A percentile compares a stretch with the other conserved stretches of the same genome.
Evolutionary conservation across 92 coral and sea anemone species (phyloP).

Genomic region (Ricordea florida): DNA sequence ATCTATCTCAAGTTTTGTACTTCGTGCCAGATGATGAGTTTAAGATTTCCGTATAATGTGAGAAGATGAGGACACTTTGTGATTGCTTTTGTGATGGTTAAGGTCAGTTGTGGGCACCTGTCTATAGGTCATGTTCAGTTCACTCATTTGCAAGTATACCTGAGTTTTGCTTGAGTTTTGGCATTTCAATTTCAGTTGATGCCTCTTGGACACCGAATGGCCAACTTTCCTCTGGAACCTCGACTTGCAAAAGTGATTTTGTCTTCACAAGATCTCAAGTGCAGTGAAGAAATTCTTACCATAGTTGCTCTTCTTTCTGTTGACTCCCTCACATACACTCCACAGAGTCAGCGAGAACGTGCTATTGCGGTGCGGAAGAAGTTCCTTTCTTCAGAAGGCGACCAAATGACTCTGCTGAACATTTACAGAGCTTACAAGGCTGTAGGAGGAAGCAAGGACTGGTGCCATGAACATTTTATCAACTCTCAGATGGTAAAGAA

Average conservation of each 20-base stretch:
- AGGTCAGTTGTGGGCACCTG: too few species aligned
- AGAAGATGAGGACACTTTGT: too few species aligned
- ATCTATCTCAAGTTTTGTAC: too few species aligned
- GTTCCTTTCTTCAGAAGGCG: conserved; percentile 93
- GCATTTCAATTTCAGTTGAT: conserved; percentile 82
- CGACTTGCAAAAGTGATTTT: conserved; percentile 85
- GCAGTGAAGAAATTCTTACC: conserved; percentile 92
- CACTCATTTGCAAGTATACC: too few species aligned
- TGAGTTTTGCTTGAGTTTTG: too few species aligned
- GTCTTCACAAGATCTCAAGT: conserved; percentile 69
- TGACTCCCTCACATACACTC: conserved; percentile 92
- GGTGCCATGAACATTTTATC: conserved; percentile 93
- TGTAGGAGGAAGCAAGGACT: conserved; percentile 77
- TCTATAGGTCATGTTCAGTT: too few species aligned
- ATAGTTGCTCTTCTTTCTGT: conserved; percentile 91
- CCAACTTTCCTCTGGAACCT: conserved; percentile 91
- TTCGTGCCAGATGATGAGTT: too few species aligned
- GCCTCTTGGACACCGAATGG: conserved; percentile 82
- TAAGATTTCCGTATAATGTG: too few species aligned
- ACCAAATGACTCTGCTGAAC: conserved; percentile 89
- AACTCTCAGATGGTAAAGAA: conserved; percentile 86
- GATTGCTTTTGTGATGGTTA: too few species aligned
- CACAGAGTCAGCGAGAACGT: conserved; percentile 89
- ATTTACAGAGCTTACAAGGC: conserved; percentile 93
- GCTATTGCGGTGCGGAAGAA: conserved; percentile 87